These are phyloP conservation scores for Anoncus sp. DNA, from an alignment of 2,888 invertebrate genomes.

Conservation along the genomic window DNA sequence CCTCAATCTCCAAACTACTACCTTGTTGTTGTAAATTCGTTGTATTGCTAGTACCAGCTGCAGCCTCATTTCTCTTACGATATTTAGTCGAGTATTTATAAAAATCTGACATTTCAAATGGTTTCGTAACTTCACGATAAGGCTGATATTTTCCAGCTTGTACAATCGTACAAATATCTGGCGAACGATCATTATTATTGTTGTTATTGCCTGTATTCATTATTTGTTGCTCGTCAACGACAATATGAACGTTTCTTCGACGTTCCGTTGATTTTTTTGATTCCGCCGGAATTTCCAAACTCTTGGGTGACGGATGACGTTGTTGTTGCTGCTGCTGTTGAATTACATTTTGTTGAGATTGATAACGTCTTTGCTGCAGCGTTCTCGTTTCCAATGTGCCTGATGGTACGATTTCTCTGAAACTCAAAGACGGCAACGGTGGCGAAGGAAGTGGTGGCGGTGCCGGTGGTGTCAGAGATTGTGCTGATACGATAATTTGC, in stretches of 20 bases:
- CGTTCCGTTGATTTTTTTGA: slow-evolving; percentile 84
- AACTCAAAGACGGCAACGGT: slow-evolving; percentile 46
- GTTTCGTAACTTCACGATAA: slow-evolving; percentile 97
- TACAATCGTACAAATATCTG: slow-evolving; percentile 93
- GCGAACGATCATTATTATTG: slow-evolving; percentile 81
- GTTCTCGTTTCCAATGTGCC: not conserved
- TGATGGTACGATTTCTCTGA: slow-evolving; percentile 26
- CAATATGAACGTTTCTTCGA: slow-evolving; percentile 78
- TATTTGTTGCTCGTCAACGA: slow-evolving; percentile 77
- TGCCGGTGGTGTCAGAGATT: slow-evolving; percentile 41
- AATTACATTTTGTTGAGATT: slow-evolving; percentile 51
- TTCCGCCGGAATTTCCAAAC: slow-evolving; percentile 86
- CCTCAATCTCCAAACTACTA: slow-evolving; percentile 48
- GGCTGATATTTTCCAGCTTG: slow-evolving; percentile 96
- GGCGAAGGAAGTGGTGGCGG: slow-evolving; percentile 61
- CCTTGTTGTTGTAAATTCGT: slow-evolving; percentile 36
- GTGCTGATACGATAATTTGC: slow-evolving; percentile 31
- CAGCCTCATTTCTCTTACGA: slow-evolving; percentile 86
- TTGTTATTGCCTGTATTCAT: slow-evolving; percentile 72
- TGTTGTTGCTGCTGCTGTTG: slow-evolving; percentile 70
- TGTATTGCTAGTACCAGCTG: slow-evolving; percentile 34
- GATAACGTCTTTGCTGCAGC: slow-evolving; percentile 33
- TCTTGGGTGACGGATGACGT: slow-evolving; percentile 83
- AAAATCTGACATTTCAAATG: slow-evolving; percentile 99
- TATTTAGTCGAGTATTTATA: slow-evolving; percentile 99